These are phyloP conservation scores for Zhuqinia jingwanae DNA, from an alignment of 2,888 invertebrate species.

Conservation along the genomic window DNA sequence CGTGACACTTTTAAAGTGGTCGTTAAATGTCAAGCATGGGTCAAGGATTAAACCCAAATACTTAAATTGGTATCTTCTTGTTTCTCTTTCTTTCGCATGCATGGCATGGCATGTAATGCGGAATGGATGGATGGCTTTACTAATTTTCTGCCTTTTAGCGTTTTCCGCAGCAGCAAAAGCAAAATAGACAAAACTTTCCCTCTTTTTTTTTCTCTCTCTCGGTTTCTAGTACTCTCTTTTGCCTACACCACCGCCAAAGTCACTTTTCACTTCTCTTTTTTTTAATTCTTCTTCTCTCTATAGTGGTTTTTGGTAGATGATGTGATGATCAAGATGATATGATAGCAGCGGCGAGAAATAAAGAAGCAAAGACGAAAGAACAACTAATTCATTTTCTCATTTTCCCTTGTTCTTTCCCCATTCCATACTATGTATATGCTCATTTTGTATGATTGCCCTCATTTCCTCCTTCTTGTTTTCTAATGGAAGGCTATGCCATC, in stretches of 20 bases:
- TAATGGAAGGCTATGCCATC: neutral
- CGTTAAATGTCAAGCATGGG: no score
- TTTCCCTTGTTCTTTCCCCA: constrained; percentile 35
- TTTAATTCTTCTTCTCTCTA: neutral
- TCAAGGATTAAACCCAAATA: no score
- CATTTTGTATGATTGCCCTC: neutral
- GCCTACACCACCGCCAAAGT: neutral
- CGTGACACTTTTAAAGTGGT: no score
- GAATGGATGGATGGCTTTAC: constrained; percentile 45
- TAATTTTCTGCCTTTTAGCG: constrained; percentile 44
- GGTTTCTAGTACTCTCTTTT: neutral
- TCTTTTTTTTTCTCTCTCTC: neutral
- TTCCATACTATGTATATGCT: neutral
- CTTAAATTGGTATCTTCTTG: no score
- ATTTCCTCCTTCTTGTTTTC: constrained; percentile 7
- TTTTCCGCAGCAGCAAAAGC: neutral
- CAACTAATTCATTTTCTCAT: constrained; percentile 63
- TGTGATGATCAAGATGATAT: neutral
- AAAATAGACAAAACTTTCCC: neutral
- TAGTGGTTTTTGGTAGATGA: neutral
- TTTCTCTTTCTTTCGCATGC: no score
- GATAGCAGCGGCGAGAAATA: neutral
- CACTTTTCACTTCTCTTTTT: constrained; percentile 2
- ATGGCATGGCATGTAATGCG: neutral
- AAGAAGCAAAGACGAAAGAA: neutral